Percentiles rank a stretch among this genome's conserved stretches.
phyloP scores from a whole-genome alignment of 2,797 vertebrate genomes.

The Poeciliopsis paucimaculata region DNA sequence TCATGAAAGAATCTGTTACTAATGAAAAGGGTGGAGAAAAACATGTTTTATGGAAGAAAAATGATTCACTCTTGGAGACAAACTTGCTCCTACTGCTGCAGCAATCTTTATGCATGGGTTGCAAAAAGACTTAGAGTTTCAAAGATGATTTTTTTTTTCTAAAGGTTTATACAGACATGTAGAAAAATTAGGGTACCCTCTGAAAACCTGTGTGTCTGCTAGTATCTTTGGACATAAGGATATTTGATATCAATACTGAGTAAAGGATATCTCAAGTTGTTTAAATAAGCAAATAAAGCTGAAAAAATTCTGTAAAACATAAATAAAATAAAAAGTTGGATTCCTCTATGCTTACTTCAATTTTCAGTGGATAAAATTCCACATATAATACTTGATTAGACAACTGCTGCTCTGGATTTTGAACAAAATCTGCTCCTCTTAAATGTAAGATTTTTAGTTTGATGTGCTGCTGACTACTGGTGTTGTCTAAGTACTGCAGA shows the following conservation, averaged over 20 bases:
- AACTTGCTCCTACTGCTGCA: conserved; percentile 27
- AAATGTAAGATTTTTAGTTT: neutral
- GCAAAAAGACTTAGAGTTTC: conserved; percentile 11
- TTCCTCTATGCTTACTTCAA: neutral
- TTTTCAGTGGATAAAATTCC: neutral
- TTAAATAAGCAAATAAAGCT: neutral
- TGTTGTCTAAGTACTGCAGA: neutral
- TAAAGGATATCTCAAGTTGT: neutral
- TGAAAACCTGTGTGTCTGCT: neutral
- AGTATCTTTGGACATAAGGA: neutral
- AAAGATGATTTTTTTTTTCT: conserved; percentile 6
- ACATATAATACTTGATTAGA: neutral
- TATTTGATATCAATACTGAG: neutral
- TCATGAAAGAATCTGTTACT: neutral
- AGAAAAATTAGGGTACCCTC: neutral
- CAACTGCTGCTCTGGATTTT: neutral
- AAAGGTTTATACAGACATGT: neutral
- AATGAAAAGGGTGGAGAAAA: conserved; percentile 6
- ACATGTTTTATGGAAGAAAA: conserved; percentile 1
- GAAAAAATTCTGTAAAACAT: neutral
- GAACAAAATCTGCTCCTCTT: neutral
- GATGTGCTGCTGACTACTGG: neutral
- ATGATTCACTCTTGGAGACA: conserved; percentile 7
- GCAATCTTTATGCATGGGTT: conserved; percentile 14
- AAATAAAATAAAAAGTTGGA: neutral